A percentile compares a stretch with the other conserved stretches of the same genome.
Conservation (phyloP, 1,140 invertebrate genomes). For the Lucilia sericata region DNA sequence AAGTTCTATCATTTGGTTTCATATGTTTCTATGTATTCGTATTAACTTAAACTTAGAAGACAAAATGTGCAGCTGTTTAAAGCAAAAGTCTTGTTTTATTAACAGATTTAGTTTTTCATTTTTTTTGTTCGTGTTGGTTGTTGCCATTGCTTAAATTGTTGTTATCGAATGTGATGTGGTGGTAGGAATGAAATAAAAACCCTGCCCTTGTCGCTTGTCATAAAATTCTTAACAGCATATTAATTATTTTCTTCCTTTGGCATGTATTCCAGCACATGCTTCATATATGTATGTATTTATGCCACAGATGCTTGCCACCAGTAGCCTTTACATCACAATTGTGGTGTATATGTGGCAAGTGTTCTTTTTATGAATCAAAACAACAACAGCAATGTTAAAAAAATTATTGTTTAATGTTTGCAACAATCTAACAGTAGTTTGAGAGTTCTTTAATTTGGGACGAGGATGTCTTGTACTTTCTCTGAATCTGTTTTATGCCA, state of each 20-base stretch:
- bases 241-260: conserved; percentile 60
- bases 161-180: conserved; percentile 14
- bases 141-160: conserved; percentile 11
- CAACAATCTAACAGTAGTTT: background rate
- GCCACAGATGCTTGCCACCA: background rate
- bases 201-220: conserved; percentile 62
- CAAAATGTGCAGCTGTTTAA: conserved; percentile 29
- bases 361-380: background rate
- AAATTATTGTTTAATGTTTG: background rate
- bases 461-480: too few species aligned
- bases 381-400: background rate
- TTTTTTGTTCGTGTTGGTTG: background rate
- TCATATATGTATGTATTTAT: background rate
- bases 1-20: conserved; percentile 16
- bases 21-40: background rate
- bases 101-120: background rate
- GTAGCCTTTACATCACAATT: conserved; percentile 16
- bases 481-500: too few species aligned
- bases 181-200: conserved; percentile 44
- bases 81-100: background rate
- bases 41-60: background rate
- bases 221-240: conserved; percentile 66
- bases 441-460: too few species aligned
- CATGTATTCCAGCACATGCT: conserved; percentile 53
- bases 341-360: background rate